Percentiles rank a stretch among this genome's conserved stretches.
These are phyloP conservation scores for Atta cephalotes DNA, from an alignment of 1,140 invertebrate species.

Conservation along the genomic window DNA sequence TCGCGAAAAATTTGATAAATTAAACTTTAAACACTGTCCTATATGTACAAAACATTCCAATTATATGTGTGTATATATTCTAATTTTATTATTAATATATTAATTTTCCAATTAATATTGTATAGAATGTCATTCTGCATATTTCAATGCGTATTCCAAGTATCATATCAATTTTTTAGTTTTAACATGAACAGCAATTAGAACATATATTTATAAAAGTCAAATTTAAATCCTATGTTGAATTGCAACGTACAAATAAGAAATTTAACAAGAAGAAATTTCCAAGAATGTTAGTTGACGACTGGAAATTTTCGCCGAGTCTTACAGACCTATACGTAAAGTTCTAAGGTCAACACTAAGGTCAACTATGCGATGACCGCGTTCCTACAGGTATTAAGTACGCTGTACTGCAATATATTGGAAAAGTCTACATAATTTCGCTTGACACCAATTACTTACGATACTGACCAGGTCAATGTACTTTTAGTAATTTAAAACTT, in stretches of 20 bases:
- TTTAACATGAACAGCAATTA: neutral
- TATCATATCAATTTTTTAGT: neutral
- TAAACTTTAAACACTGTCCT: neutral
- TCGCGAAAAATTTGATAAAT: neutral
- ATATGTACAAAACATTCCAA: neutral
- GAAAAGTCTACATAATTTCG: neutral
- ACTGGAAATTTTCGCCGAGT: neutral
- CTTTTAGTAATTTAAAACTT: neutral
- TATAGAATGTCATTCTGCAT: neutral
- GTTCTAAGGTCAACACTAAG: neutral
- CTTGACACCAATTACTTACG: neutral
- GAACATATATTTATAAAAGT: neutral
- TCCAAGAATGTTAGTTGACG: neutral
- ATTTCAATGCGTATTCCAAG: neutral
- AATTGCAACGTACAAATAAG: neutral
- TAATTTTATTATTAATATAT: neutral
- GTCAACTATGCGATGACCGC: constrained; percentile 4
- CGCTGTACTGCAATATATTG: neutral
- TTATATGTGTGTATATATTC: neutral
- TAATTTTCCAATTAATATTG: neutral
- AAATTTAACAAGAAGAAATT: neutral
- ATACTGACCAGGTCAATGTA: neutral
- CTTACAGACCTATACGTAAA: neutral
- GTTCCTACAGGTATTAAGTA: neutral
- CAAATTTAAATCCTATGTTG: neutral